phyloP scores from a whole-genome alignment of 1,140 invertebrate genomes.

The Drosophila gunungcola region DNA sequence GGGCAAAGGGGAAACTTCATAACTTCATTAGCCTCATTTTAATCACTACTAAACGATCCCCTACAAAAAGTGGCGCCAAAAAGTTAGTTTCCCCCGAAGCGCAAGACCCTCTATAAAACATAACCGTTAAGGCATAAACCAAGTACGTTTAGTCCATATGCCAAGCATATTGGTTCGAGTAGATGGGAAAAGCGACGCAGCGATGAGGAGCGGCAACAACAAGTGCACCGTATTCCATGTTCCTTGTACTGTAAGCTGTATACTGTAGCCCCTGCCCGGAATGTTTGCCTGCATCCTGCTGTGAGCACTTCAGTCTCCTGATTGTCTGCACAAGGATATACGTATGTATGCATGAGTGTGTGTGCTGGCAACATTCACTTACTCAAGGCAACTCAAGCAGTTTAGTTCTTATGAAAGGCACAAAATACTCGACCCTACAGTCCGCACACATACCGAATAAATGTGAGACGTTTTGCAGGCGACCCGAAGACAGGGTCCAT shows the following conservation, averaged over 20 bases:
- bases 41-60: not conserved
- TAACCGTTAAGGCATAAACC: conserved; percentile 45
- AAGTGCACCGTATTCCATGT: conserved; percentile 52
- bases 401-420: conserved; percentile 55
- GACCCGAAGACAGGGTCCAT: conserved; percentile 14
- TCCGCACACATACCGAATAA: conserved; percentile 18
- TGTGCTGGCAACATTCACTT: conserved; percentile 49
- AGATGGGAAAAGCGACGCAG: conserved; percentile 45
- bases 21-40: not conserved
- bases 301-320: conserved; percentile 46
- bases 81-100: not conserved
- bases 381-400: conserved; percentile 37
- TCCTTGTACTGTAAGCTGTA: not conserved
- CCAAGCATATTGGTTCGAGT: conserved; percentile 69
- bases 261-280: conserved; percentile 6
- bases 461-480: conserved; percentile 15
- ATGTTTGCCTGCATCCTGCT: conserved; percentile 59
- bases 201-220: conserved; percentile 47
- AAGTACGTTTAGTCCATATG: conserved; percentile 71
- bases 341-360: not conserved
- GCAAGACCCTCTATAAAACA: conserved; percentile 5
- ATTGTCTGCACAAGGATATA: conserved; percentile 40
- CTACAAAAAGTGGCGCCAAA: conserved; percentile 7
- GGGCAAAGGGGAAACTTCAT: not conserved
- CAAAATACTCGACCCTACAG: conserved; percentile 46